Base-by-base conservation (phyloP, 1,140 invertebrate species). In the Drosophila lini region DNA sequence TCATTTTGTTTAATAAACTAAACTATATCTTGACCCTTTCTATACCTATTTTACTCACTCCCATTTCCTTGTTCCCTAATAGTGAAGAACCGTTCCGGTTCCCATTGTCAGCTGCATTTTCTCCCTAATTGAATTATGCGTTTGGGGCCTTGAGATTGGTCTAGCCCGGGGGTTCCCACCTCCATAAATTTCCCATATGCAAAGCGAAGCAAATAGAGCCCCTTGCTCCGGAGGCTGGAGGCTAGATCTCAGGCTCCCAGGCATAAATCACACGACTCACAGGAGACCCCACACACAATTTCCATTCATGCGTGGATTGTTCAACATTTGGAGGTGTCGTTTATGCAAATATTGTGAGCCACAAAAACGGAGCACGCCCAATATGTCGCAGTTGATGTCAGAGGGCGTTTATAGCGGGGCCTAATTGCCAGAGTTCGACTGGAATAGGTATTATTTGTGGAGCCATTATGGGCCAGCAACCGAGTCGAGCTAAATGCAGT, bases 281-380 rank as follows among this genome's bases (percentile, higher is more conserved):
- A 59, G 53, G 61, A 71, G 80, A 82, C 80, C 62, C 61, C 83
- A 76, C 78, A 76, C 63, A 78, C 41, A 67, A 71, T 48, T 61
- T 59, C 32, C 80, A 86, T 83, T 88, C 80, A 86, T 89, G 83
- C 84, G 83, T 86, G 84, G 83, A 82, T 62, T 50, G 75, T 86
- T 65, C 50, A 71, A 38, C 84, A 82, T 86, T 84, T 63, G 81
- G 67, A 86, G 83, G 83, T 86, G 83, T 86, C 84, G 80, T 83
- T 86, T 86, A 86, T 86, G 83, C 83, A 86, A 86, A 86, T 86
- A 57, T 48, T 55, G 34, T 38, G 19, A 55, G 63, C 70, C 55
- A 67, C 19, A 53, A 60, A 36, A 40, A 36, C 25, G 36, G 31
- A 67, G 56, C 76, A 79, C 83, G 71, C 83, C 83, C 83, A 69